These are phyloP conservation scores for Oligia strigilis DNA, from an alignment of 2,888 invertebrate species.

Conservation along the genomic window DNA sequence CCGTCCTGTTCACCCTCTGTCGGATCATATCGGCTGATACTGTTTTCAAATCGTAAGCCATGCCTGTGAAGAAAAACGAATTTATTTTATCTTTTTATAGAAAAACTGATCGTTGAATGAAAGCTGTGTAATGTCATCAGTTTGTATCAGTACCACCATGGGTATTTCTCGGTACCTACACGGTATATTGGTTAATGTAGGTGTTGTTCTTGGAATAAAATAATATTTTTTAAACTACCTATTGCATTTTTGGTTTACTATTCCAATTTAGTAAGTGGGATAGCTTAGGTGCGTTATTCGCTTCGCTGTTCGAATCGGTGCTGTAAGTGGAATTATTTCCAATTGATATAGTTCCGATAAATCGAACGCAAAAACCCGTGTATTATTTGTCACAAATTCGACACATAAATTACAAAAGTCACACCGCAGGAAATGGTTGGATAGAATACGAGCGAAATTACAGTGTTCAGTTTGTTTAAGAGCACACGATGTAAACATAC, in stretches of 20 bases:
- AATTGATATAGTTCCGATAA: not conserved
- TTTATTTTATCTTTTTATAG: not conserved
- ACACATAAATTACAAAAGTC: not conserved
- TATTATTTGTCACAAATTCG: not conserved
- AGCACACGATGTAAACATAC: no score
- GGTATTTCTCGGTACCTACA: no score
- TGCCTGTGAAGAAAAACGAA: constrained; percentile 87
- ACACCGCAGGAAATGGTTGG: not conserved
- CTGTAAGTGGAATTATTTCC: not conserved
- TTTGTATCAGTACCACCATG: not conserved
- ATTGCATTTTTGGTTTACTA: not conserved
- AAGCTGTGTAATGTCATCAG: not conserved
- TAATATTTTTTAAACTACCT: not conserved
- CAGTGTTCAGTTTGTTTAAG: no score
- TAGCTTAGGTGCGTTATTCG: not conserved
- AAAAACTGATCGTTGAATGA: not conserved
- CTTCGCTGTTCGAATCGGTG: not conserved
- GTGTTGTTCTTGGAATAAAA: not conserved
- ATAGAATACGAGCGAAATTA: not conserved
- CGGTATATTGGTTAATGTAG: not conserved
- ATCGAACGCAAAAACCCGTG: not conserved
- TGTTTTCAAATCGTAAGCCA: constrained; percentile 96
- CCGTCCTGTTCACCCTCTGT: constrained; percentile 93
- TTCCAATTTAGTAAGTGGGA: not conserved
- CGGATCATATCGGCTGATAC: constrained; percentile 93